These are phyloP conservation scores for Rambutsinella grinnellia DNA, from an alignment of 2,888 invertebrate genomes.

Conservation along the genomic window DNA sequence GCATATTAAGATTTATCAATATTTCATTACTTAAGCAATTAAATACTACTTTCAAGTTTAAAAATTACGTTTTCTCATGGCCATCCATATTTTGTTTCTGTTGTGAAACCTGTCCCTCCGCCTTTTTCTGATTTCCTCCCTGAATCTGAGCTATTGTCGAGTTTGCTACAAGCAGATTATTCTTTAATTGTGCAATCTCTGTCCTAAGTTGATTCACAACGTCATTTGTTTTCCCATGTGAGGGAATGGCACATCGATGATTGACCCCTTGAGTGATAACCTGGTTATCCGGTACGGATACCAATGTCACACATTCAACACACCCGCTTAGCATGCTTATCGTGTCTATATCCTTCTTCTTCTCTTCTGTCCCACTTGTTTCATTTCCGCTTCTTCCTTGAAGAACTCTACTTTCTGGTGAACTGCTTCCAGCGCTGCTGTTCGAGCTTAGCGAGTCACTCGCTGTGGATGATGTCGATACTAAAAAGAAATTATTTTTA, in stretches of 20 bases:
- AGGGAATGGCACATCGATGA: conserved; percentile 52
- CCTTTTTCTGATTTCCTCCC: too few relatives aligned
- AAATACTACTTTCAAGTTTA: neutral
- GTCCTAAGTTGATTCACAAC: conserved; percentile 51
- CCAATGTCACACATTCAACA: conserved; percentile 65
- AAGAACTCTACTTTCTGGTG: conserved; percentile 30
- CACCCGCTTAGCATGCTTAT: conserved; percentile 48
- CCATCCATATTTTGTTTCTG: too few relatives aligned
- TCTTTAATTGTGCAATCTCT: conserved; percentile 59
- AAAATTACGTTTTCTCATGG: neutral
- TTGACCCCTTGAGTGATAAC: conserved; percentile 65
- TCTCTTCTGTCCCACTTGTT: neutral
- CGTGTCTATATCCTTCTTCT: conserved; percentile 34
- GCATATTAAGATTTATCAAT: neutral
- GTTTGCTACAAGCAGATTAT: conserved; percentile 55
- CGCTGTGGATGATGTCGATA: conserved; percentile 37
- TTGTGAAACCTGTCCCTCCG: too few relatives aligned
- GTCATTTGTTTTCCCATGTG: conserved; percentile 40
- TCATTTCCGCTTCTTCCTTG: neutral
- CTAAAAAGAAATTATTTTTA: too few relatives aligned
- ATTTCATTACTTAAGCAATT: neutral
- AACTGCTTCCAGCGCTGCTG: conserved; percentile 41
- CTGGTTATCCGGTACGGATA: conserved; percentile 65
- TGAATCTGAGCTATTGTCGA: conserved; percentile 55
- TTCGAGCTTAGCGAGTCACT: conserved; percentile 39